Base-by-base conservation (phyloP, 2,797 vertebrate genomes). In the Sebastes diaconus region DNA sequence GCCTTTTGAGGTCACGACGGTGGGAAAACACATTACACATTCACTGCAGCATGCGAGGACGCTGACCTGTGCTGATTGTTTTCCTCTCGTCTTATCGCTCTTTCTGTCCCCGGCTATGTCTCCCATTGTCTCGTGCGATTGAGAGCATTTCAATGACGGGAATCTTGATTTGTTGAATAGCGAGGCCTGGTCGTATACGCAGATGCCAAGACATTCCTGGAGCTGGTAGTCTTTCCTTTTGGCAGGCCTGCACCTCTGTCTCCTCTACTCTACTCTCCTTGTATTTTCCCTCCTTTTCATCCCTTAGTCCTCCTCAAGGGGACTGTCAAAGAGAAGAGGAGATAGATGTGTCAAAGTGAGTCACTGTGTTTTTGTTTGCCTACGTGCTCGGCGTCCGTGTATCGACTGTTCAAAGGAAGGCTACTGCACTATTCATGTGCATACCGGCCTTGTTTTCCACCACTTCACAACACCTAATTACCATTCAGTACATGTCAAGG, bases 121-220 rank as follows among this genome's bases (percentile, higher is more conserved):
- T 80, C 88, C 73, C 73, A 79, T 85, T 90, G 89, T 93, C 77
- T 79, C 20, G 4, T 42, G 84, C 69, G 76, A 85, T 79, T 73
- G 65, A 81, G 75, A 80, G 71, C 68, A 68, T 84, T 90, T 89
- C 92, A 88, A 73, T 88, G 87, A 90, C 87, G 80, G 84, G 87
- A 92, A 90, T 93, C 88, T 85, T 86, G 88, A 92, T 93, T 85
- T 87, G 86, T 89, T 87, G 74, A 91, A 81, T 75, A 81, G 82
- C 29, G 0, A 52, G 14, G 83, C 81, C 86, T 69, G 75, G 70
- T 86, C 63, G 11, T 55, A 39, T 39, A 77, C 84, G n/a, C 73
- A 34, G 54, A 84, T 81, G 86, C 90, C 91, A 90, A 86, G 88
- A 89, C 93, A 92, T 92, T 93, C 89, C 87, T 90, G 86, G 86